phyloP scores from a whole-genome alignment of 2,888 invertebrate genomes.

The Polia nebulosa region DNA sequence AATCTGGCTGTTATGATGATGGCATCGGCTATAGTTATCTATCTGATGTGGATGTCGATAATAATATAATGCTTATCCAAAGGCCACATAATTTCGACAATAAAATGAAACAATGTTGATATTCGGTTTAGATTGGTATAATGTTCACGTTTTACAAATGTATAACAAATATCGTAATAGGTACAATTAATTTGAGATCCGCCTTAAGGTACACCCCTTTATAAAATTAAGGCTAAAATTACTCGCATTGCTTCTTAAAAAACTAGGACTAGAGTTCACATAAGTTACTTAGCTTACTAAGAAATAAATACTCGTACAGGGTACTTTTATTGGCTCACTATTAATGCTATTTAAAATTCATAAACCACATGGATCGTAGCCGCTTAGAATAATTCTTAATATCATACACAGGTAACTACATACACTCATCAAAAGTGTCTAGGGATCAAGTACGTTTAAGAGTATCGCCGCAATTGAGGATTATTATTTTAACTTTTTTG shows the following conservation, averaged over 20 bases:
- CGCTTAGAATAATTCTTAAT: constrained; percentile 1
- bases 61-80: too few species aligned
- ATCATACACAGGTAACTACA: constrained; percentile 4
- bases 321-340: not conserved
- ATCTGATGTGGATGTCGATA: too few species aligned
- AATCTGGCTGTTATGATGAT: too few species aligned
- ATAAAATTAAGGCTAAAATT: constrained; percentile 1
- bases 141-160: constrained; percentile 60
- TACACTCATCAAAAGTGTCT: too few species aligned
- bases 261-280: constrained; percentile 15
- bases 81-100: not conserved
- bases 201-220: not conserved
- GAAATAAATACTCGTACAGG: constrained; percentile 17
- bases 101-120: constrained; percentile 6
- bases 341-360: not conserved
- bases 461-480: too few species aligned
- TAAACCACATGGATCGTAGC: not conserved
- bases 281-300: not conserved
- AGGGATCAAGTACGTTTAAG: too few species aligned
- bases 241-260: constrained; percentile 6
- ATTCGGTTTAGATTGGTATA: constrained; percentile 42
- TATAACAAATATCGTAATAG: constrained; percentile 58
- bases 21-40: not conserved
- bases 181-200: constrained; percentile 36
- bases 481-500: too few species aligned